Base-by-base conservation (phyloP, 2,113 vertebrate species). In the Tachysurus fulvidraco region DNA sequence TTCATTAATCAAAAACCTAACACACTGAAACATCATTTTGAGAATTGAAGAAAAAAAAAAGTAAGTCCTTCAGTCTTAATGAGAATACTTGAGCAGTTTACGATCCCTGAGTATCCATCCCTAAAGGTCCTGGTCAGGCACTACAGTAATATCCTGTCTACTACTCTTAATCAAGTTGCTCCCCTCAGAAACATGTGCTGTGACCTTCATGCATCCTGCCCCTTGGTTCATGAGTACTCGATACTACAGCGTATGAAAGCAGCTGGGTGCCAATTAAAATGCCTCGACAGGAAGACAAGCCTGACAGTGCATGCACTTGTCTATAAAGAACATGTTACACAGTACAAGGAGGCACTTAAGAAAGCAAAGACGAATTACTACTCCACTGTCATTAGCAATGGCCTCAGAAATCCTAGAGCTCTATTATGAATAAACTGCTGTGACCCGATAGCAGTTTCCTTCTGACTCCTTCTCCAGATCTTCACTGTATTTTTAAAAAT, bases 151-250 rank as follows among this genome's bases (percentile, higher is more conserved):
- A 77, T 54, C 50, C 14, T 54, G 13, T 77, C 41, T 73, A 73
- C 69, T 73, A 73, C 69, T 23, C 41, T 44, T 73, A 73, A 73
- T 73, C 69, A 73, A 46, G 30, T 71, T 71, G 30, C 30, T 71
- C 30, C 67, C 23, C 4, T 76, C 44, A 50, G 41, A 74, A 74
- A 74, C n/a, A 36, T 2, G 17, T 36, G 67, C 46, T 50, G 23
- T 71, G 67, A 71, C 67, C 67, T 71, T 71, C 67, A 71, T 44
- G 67, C 67, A 71, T 71, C 36, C 16, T 21, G 67, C 36, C 36
- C 67, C 67, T 71, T 71, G 67, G 67, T 71, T 71, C 67, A 71
- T 17, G 41, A 41, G 30, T 41, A 30, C 13, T 41, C 67, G 30
- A 44, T 44, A 41, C 67, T 41, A 16, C 30, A 41, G 11, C 13